phyloP scores from a whole-genome alignment of 2,113 vertebrate genomes.

The Ptilonorhynchus violaceus region DNA sequence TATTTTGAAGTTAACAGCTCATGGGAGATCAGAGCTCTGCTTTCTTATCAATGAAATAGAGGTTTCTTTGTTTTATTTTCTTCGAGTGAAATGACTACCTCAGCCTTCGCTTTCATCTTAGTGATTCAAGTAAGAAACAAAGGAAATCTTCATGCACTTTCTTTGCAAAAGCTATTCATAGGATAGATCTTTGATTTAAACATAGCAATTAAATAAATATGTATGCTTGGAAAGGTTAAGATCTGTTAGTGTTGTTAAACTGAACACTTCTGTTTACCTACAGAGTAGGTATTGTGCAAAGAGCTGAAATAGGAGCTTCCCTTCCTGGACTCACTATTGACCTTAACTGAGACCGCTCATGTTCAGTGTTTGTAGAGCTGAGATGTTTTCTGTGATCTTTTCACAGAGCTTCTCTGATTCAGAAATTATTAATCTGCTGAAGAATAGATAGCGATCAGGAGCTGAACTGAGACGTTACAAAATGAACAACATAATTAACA shows the following conservation, averaged over 20 bases:
- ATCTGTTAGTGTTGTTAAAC: constrained; percentile 12
- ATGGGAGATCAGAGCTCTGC: neutral
- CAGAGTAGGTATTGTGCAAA: constrained; percentile 58
- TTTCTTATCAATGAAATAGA: constrained; percentile 29
- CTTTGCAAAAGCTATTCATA: constrained; percentile 22
- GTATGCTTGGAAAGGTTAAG: constrained; percentile 29
- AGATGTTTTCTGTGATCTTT: constrained; percentile 26
- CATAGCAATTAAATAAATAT: constrained; percentile 29
- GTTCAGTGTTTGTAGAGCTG: constrained; percentile 27
- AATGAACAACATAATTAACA: neutral
- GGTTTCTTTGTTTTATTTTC: constrained; percentile 46
- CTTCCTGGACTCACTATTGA: neutral
- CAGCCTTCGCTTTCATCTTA: neutral
- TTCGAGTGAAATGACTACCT: constrained; percentile 15
- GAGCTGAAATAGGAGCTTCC: constrained; percentile 20
- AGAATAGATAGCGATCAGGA: neutral
- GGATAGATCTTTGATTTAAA: constrained; percentile 10
- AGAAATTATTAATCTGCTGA: constrained; percentile 47
- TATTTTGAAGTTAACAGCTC: constrained; percentile 23
- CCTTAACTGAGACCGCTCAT: neutral
- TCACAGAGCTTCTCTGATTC: constrained; percentile 10
- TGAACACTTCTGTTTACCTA: constrained; percentile 42
- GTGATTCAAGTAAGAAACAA: constrained; percentile 7
- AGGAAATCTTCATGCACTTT: constrained; percentile 6
- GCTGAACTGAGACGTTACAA: neutral